Evolutionary conservation across 2,797 vertebrate species (phyloP).

Genomic region (Mus caroli): DNA sequence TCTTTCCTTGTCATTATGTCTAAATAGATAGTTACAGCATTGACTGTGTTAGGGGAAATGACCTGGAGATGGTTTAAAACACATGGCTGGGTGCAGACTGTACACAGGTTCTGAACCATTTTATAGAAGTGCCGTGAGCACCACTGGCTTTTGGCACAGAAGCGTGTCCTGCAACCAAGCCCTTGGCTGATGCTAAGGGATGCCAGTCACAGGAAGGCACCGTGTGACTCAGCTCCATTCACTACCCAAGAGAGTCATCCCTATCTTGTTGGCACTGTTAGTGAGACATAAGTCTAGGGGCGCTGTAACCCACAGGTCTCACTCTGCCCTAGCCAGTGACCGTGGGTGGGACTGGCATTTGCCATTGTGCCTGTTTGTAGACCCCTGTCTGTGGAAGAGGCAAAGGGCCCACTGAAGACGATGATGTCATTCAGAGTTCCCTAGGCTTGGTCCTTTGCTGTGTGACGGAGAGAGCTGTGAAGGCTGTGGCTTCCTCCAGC

Average conservation of each 20-base stretch:
- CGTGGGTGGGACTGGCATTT: neutral
- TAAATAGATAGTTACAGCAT: neutral
- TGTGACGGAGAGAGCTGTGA: neutral
- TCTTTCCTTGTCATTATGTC: neutral
- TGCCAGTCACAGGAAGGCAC: neutral
- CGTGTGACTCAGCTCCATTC: neutral
- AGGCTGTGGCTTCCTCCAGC: neutral
- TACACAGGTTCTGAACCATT: neutral
- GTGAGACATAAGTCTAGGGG: neutral
- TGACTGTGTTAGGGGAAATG: neutral
- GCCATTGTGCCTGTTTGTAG: neutral
- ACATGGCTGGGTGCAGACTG: neutral
- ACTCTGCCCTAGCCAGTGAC: neutral
- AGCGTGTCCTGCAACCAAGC: neutral
- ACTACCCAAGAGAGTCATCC: neutral
- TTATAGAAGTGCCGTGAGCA: neutral
- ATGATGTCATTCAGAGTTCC: neutral
- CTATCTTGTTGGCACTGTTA: neutral
- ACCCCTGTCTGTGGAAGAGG: neutral
- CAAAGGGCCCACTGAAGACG: neutral
- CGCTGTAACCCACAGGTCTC: neutral
- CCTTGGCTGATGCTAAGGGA: neutral
- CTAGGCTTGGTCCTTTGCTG: conserved; percentile 14
- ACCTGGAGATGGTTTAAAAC: neutral
- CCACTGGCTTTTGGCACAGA: neutral